Conservation (phyloP, 2,888 invertebrate genomes). For the Nomada ruficornis region DNA sequence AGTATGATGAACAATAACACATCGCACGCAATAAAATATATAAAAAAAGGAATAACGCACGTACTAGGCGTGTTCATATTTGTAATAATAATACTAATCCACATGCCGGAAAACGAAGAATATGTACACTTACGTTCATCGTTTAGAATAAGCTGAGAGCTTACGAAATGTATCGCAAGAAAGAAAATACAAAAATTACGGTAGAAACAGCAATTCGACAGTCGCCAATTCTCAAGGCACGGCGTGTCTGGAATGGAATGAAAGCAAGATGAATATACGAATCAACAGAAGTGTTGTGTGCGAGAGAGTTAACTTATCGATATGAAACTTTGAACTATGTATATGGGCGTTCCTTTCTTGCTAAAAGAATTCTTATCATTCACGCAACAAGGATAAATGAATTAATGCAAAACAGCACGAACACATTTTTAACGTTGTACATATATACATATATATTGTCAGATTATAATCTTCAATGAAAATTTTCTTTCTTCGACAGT, state of each 20-base stretch:
- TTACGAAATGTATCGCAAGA: neutral
- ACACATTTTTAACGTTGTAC: neutral
- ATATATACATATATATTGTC: no score
- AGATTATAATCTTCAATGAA: no score
- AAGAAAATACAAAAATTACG: neutral
- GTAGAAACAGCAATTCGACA: neutral
- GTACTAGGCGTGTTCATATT: neutral
- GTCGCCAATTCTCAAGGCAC: neutral
- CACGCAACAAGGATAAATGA: neutral
- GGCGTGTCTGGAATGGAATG: neutral
- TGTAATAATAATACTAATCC: neutral
- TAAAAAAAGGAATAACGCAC: neutral
- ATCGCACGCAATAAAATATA: neutral
- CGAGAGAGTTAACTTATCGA: neutral
- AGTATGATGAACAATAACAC: neutral
- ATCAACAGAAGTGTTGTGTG: neutral
- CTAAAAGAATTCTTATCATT: neutral
- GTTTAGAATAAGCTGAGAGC: neutral
- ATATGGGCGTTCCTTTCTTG: neutral
- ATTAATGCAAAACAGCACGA: neutral
- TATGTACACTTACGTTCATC: constrained; percentile 36
- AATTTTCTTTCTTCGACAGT: neutral
- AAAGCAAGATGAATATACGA: neutral
- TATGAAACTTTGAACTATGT: constrained; percentile 31
- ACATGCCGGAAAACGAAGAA: neutral